Evolutionary conservation across 1,140 invertebrate genomes (phyloP), one percentile per base, ranked within the genome.

Genomic region (Pteromalus puparum): DNA sequence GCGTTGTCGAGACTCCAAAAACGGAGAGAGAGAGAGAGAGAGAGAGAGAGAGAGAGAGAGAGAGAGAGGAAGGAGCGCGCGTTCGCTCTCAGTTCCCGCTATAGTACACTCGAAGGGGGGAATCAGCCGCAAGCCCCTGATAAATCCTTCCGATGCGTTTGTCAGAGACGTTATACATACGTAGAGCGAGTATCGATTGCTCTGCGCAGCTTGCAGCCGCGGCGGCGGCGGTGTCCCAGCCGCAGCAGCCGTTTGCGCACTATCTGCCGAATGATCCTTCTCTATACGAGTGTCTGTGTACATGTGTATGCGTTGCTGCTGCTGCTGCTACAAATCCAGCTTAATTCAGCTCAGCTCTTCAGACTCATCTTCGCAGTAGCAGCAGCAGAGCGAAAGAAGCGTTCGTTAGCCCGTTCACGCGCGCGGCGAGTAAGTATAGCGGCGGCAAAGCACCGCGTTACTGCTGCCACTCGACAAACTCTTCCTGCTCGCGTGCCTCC

Each of bases 81-180:
- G 18, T 2, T 0, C 21, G 28, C 73, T 42, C 68, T 1, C 21
- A 42, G 53, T 61, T 61, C 21, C 18, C 53, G 30, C 30, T 34
- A 34, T 61, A 42, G 38, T 61, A 61, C 53, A 0, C 30, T 2
- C 30, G 30, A 18, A 61, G 21, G 34, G 72, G 7, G 34, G 21
- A 42, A 34, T 34, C 72, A 38, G 34, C 42, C 74, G 48, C 76
- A 78, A 78, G 34, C 76, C 65, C 24, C 61, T 68, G 78, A 70
- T 70, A 80, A 80, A 80, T 80, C 78, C 78, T 80, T 38, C 78
- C 78, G 78, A 70, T 70, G 78, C 78, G 78, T 80, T 80, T 70
- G 78, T 26, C 78, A 42, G 78, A 61, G 53, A 38, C 21, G 10
- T 78, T 48, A 65, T 78, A 65, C 53, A 30, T 65, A 65, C 24